phyloP scores from a whole-genome alignment of 2,888 invertebrate genomes.

The Orthonychiurus folsomi region DNA sequence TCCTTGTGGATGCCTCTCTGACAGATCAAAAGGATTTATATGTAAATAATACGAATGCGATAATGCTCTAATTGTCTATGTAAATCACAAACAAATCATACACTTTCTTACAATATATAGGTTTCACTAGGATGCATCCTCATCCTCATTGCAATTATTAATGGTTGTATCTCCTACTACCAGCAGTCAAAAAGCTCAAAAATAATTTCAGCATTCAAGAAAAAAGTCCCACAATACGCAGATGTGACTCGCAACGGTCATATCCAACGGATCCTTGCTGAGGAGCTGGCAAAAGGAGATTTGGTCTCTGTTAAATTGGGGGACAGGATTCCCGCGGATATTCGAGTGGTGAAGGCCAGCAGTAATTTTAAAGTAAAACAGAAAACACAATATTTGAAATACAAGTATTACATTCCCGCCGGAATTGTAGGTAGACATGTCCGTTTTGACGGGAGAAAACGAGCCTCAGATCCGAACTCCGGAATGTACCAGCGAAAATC shows the following conservation, averaged over 20 bases:
- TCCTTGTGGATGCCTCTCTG: too few relatives aligned
- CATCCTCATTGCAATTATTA: slow-evolving; percentile 41
- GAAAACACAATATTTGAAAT: too few relatives aligned
- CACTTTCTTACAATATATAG: slow-evolving; percentile 5
- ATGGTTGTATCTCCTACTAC: slow-evolving; percentile 53
- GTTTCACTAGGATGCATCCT: slow-evolving; percentile 15
- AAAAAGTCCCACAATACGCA: slow-evolving; percentile 42
- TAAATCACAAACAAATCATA: too few relatives aligned
- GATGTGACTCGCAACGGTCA: slow-evolving; percentile 44
- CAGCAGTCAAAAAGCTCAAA: slow-evolving; percentile 41
- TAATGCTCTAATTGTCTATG: too few relatives aligned
- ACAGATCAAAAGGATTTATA: too few relatives aligned
- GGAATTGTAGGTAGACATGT: slow-evolving; percentile 57
- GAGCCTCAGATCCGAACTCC: slow-evolving; percentile 83
- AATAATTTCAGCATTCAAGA: slow-evolving; percentile 40
- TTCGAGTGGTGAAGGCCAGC: slow-evolving; percentile 86
- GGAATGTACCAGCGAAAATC: slow-evolving; percentile 87
- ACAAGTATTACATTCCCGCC: too few relatives aligned
- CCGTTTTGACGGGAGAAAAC: slow-evolving; percentile 87
- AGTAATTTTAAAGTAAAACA: slow-evolving; percentile 86
- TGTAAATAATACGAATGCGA: too few relatives aligned
- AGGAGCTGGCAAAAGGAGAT: slow-evolving; percentile 51
- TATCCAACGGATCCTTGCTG: slow-evolving; percentile 42
- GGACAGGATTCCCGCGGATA: slow-evolving; percentile 97
- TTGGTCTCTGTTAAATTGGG: slow-evolving; percentile 81